phyloP scores from a whole-genome alignment of 2,888 invertebrate genomes.

The Arctia plantaginis region DNA sequence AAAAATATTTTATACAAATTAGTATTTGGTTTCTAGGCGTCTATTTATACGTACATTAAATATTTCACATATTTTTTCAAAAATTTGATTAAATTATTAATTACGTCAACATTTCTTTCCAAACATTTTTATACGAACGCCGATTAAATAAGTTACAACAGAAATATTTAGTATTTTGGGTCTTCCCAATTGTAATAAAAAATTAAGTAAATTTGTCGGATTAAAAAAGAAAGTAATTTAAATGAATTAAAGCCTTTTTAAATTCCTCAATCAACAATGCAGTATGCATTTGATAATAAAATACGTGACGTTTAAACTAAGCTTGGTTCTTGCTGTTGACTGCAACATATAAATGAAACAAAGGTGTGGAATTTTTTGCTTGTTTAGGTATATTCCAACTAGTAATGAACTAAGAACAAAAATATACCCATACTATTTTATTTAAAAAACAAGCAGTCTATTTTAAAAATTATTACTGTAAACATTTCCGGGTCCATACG shows the following conservation, averaged over 20 bases:
- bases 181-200: background rate
- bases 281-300: background rate
- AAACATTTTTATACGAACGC: background rate
- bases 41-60: conserved; percentile 38
- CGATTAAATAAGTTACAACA: background rate
- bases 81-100: conserved; percentile 14
- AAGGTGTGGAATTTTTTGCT: background rate
- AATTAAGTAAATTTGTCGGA: background rate
- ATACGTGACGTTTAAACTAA: background rate
- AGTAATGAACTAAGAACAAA: background rate
- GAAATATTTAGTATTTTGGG: background rate
- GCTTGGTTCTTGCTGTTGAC: background rate
- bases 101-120: background rate
- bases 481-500: background rate
- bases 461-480: background rate
- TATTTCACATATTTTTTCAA: conserved; percentile 27
- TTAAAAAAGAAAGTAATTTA: background rate
- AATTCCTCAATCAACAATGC: background rate
- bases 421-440: background rate
- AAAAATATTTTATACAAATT: conserved; percentile 71
- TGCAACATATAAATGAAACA: background rate
- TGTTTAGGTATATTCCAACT: background rate
- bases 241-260: conserved; percentile 5
- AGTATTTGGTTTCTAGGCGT: conserved; percentile 79
- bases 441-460: background rate